Percentiles rank a stretch among this genome's conserved stretches.
These are phyloP conservation scores for Geodia barretti DNA, from an alignment of 37 sponge, comb jelly and placozoan genomes.

Conservation along the genomic window DNA sequence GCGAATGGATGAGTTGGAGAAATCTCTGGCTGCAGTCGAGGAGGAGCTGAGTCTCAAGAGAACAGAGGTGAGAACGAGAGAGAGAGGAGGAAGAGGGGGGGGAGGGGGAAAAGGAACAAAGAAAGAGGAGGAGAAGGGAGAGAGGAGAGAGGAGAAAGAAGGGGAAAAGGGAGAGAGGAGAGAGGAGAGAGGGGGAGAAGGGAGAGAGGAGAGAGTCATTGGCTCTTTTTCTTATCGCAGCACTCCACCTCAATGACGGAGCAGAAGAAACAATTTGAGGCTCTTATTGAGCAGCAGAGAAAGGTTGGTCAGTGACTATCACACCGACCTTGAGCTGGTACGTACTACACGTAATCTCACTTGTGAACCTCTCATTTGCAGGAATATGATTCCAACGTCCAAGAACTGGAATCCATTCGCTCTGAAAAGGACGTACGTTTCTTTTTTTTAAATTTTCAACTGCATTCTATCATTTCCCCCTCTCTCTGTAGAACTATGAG, in stretches of 20 bases:
- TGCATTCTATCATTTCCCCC: not conserved
- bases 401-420: conserved; percentile 23
- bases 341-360: not conserved
- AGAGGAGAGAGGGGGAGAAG: too few species aligned
- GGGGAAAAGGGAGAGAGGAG: too few species aligned
- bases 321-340: not conserved
- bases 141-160: too few species aligned
- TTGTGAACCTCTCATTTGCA: not conserved
- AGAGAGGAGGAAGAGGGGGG: not conserved
- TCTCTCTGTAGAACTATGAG: not conserved
- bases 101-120: too few species aligned
- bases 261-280: conserved; percentile 8
- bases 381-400: conserved; percentile 18
- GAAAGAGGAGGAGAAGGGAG: too few species aligned
- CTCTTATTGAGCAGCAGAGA: conserved; percentile 23
- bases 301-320: too few species aligned
- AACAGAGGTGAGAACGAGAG: not conserved
- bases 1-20: conserved; percentile 18
- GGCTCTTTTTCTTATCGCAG: too few species aligned
- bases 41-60: not conserved
- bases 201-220: too few species aligned
- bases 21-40: conserved; percentile 1
- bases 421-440: conserved; percentile 32
- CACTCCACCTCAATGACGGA: not conserved
- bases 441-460: too few species aligned